phyloP scores from a whole-genome alignment of 2,888 invertebrate species.

The Epistrophe grossulariae region DNA sequence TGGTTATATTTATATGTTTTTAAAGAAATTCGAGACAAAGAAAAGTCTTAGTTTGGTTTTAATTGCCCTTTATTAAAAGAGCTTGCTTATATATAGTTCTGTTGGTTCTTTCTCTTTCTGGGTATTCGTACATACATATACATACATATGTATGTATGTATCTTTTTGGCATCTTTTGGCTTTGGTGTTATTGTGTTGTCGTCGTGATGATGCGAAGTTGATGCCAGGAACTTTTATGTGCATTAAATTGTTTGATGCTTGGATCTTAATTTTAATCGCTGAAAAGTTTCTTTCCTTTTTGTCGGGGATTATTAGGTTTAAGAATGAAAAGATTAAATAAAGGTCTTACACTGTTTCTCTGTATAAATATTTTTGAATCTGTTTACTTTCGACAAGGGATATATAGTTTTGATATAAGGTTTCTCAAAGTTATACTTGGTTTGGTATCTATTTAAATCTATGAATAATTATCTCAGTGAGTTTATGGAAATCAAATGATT shows the following conservation, averaged over 20 bases:
- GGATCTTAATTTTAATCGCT: constrained; percentile 37
- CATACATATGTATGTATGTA: too few relatives aligned
- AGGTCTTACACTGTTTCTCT: neutral
- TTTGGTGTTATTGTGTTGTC: neutral
- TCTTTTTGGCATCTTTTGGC: constrained; percentile 3
- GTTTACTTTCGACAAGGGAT: neutral
- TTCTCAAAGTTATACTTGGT: neutral
- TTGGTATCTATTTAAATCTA: too few relatives aligned
- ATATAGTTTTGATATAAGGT: neutral
- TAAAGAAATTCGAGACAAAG: constrained; percentile 20
- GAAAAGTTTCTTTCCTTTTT: constrained; percentile 15
- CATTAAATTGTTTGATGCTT: constrained; percentile 45
- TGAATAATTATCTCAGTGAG: neutral
- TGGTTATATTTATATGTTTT: neutral
- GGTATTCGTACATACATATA: too few relatives aligned
- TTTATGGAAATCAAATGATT: neutral
- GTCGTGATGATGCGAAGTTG: neutral
- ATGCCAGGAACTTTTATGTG: constrained; percentile 40
- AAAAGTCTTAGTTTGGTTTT: constrained; percentile 59
- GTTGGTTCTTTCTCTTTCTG: neutral
- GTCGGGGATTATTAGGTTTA: constrained; percentile 19
- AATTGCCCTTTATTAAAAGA: constrained; percentile 54
- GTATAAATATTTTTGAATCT: neutral
- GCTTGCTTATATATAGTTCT: neutral
- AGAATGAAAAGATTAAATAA: constrained; percentile 2